Conservation (phyloP, 2,888 invertebrate species). For the Chrysolina americana region DNA sequence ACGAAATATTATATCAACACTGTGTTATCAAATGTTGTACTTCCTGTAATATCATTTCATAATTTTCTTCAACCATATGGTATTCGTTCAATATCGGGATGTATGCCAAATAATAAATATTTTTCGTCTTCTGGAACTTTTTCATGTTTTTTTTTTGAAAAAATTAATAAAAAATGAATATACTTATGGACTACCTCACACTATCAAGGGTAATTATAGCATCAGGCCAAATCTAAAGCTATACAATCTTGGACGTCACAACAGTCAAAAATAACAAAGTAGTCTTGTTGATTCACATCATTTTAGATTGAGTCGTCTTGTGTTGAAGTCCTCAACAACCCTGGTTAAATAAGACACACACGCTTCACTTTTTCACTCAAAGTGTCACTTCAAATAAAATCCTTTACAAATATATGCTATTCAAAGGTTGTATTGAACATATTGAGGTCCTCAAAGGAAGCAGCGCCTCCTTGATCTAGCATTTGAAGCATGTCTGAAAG, state of each 20-base stretch:
- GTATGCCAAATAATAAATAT: constrained; percentile 34
- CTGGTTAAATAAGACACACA: constrained; percentile 49
- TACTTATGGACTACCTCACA: constrained; percentile 52
- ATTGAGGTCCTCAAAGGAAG: constrained; percentile 90
- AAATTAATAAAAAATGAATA: constrained; percentile 47
- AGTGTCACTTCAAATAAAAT: constrained; percentile 51
- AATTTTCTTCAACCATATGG: constrained; percentile 49
- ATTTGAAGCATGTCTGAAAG: constrained; percentile 95
- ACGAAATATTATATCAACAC: constrained; percentile 25
- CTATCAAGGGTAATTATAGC: constrained; percentile 54
- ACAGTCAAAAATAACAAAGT: constrained; percentile 54
- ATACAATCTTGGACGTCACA: constrained; percentile 59
- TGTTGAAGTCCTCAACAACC: constrained; percentile 37
- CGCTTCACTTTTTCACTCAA: constrained; percentile 49
- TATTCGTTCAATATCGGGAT: constrained; percentile 36
- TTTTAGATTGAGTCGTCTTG: constrained; percentile 41
- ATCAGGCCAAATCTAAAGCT: constrained; percentile 57
- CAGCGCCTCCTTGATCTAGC: constrained; percentile 86
- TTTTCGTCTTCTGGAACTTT: constrained; percentile 18
- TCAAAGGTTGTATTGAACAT: constrained; percentile 91
- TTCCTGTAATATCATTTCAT: constrained; percentile 47
- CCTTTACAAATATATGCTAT: constrained; percentile 60
- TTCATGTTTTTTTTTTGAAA: constrained; percentile 36
- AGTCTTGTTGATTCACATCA: constrained; percentile 48
- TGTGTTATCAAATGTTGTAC: constrained; percentile 48